Evolutionary conservation across 2,888 invertebrate species (phyloP).

Genomic region (Drosophila mayaguana): DNA sequence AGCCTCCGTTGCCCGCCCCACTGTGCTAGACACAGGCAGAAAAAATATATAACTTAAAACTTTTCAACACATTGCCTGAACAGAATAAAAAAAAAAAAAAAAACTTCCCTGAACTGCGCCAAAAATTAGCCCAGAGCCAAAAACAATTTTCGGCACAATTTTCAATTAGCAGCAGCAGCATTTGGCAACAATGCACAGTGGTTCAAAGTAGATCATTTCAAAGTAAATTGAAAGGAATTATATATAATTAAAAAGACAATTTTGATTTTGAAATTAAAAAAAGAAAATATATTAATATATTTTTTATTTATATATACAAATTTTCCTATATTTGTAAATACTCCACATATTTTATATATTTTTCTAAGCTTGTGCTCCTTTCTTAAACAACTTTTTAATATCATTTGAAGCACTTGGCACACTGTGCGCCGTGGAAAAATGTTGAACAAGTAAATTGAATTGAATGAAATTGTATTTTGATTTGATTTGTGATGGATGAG

Average conservation of each 20-base stretch:
- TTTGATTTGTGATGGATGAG: conserved; percentile 63
- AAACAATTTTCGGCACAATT: conserved; percentile 71
- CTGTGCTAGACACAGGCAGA: conserved; percentile 28
- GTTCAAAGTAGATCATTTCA: background rate
- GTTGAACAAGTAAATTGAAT: conserved; percentile 66
- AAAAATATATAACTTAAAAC: conserved; percentile 55
- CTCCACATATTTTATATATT: background rate
- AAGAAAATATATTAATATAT: no score
- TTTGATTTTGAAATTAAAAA: background rate
- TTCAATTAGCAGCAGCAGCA: conserved; percentile 63
- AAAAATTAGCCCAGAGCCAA: conserved; percentile 42
- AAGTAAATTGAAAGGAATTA: background rate
- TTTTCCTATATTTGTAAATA: background rate
- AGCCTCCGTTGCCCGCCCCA: background rate
- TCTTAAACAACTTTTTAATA: background rate
- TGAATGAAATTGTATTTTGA: conserved; percentile 71
- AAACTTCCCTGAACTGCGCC: conserved; percentile 42
- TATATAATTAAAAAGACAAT: background rate
- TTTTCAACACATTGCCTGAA: conserved; percentile 59
- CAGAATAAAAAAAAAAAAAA: conserved; percentile 13
- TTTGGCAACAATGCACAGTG: conserved; percentile 6
- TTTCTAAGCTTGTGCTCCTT: background rate
- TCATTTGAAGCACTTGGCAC: background rate
- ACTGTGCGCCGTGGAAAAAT: conserved; percentile 31
- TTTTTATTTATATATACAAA: background rate